Evolutionary conservation across 2,113 vertebrate species (phyloP), one percentile per base, ranked within the genome.

Genomic region (Pluvianellus socialis): DNA sequence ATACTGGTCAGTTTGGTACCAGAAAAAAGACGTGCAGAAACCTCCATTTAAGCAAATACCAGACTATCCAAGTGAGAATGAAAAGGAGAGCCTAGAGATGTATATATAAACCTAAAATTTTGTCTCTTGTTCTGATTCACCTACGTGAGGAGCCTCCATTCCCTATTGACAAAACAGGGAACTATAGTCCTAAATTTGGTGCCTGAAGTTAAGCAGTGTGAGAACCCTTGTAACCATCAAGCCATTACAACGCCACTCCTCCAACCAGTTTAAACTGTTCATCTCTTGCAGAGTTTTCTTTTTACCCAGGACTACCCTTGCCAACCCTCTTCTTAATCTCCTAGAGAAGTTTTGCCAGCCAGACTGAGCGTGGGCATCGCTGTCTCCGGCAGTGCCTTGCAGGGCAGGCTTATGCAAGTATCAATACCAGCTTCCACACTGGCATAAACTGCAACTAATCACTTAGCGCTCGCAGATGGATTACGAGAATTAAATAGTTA

Each of bases 401-500:
- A 53, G 32, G 9, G 28, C 9, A n/a, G 47, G 28, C 33, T 40
- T 59, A 79, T 52, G 32, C n/a, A 86, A 85, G 66, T 44, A 73
- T 30, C 28, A 92, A 66, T 40, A 90, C 47, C 33, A 59, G 28
- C 47, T 71, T 70, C 61, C 40, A 55, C 50, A 28, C 32, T 45
- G n/a, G 52, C 40, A 79, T 65, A 87, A 95, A 96, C 88, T 95
- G 91, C 89, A 79, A 87, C 86, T 92, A 95, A 94, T 95, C 84
- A 91, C 45, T 90, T 90, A 82, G 42, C 55, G 74, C 87, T 93
- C 1, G 0, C 84, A 62, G 70, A 72, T 47, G 74, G 81, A 91
- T 94, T 95, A 95, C 1, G 42, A 94, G 77, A 91, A 89, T 96
- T 91, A 94, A 94, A 92, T 50, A 90, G 84, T 94, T 97, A 92